Evolutionary conservation across 1,140 invertebrate species (phyloP).

Genomic region (Conus betulinus): DNA sequence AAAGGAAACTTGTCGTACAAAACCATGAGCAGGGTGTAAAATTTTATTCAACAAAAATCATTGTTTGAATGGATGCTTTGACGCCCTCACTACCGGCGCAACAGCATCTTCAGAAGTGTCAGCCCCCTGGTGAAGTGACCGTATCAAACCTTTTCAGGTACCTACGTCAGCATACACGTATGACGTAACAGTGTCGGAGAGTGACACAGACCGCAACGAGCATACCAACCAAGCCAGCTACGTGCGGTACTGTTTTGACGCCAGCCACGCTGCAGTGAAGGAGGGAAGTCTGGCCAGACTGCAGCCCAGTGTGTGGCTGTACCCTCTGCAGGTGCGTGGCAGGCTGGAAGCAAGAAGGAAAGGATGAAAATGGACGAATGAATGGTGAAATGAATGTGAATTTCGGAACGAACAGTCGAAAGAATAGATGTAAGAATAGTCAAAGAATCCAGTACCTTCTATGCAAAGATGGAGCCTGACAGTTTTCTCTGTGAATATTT

Average conservation of each 20-base stretch:
- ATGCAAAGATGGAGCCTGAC: too few relatives aligned
- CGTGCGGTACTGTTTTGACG: constrained; percentile 41
- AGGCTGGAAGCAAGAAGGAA: too few relatives aligned
- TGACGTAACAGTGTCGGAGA: constrained; percentile 30
- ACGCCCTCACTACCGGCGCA: not conserved
- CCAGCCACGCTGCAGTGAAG: constrained; percentile 18
- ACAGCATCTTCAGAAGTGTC: not conserved
- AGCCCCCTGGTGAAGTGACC: too few relatives aligned
- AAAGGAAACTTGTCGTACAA: too few relatives aligned
- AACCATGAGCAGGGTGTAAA: too few relatives aligned
- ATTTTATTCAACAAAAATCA: not conserved
- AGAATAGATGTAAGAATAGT: too few relatives aligned
- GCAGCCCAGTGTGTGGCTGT: not conserved
- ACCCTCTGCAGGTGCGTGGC: constrained; percentile 5
- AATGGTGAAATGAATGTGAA: too few relatives aligned
- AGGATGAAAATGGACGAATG: too few relatives aligned
- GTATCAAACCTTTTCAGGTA: not conserved
- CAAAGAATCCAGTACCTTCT: too few relatives aligned
- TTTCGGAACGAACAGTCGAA: too few relatives aligned
- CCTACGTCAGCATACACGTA: constrained; percentile 13
- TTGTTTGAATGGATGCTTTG: not conserved
- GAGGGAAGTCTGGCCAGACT: not conserved
- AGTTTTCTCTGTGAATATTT: too few relatives aligned
- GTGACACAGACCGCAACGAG: constrained; percentile 42
- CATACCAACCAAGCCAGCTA: constrained; percentile 46